Evolutionary conservation across 2,888 invertebrate species (phyloP), one percentile per base, ranked within the genome.

Genomic region (Geophilus truncorum): DNA sequence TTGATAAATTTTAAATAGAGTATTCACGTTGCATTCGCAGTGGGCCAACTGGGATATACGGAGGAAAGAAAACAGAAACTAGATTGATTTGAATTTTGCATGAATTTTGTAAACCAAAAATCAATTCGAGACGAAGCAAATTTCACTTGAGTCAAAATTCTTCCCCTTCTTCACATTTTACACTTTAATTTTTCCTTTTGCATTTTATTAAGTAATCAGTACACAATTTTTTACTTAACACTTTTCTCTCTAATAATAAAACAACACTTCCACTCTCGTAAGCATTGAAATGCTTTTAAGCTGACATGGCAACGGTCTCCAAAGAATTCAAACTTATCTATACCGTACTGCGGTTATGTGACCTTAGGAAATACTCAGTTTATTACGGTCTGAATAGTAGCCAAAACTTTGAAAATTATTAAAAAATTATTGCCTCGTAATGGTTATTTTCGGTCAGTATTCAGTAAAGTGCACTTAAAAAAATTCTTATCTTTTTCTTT

Each of bases 241-340:
- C 23, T 57, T 57, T 57, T 57, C 9, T n/a, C 57, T 2, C 9
- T 57, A 18, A 18, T 57, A 57, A 57, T 57, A 7, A 57, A 57
- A 57, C 18, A 57, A 57, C 18, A 57, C 18, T 23, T 57, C 9
- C 18, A 15, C 57, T 18, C 23, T 9, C 57, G 23, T 57, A 9
- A 57, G 57, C 57, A 57, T 57, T 57, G 57, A 57, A 57, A 57
- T 57, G 57, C 57, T 57, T 57, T 57, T 57, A 57, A 57, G 9
- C 57, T 57, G 18, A 57, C 23, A 57, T 57, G 21, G 23, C 57
- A 57, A 15, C 5, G n/a, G 57, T 57, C 23, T 21, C 57, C 23
- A 7, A 57, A 57, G 57, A 21, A 57, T 23, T 40, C 15, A n/a
- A n/a, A n/a, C n/a, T n/a, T n/a, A n/a, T n/a, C n/a, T n/a, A n/a